phyloP scores from a whole-genome alignment of 64 coral and sea anemone genomes.

The Catalaphyllia jardinei region DNA sequence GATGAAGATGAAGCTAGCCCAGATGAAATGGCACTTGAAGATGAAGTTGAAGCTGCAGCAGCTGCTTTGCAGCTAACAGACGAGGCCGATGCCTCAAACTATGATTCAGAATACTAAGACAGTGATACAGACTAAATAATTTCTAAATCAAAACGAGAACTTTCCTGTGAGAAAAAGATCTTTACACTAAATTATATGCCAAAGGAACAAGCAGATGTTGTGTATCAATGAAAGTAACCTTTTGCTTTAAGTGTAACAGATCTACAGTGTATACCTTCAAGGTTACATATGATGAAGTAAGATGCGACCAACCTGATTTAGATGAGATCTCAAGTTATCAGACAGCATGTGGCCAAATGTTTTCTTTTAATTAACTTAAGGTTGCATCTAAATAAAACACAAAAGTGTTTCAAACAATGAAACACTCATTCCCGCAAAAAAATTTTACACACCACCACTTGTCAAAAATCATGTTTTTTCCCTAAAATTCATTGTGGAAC shows the following conservation, averaged over 20 bases:
- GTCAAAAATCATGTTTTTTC: too few species aligned
- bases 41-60: slow-evolving; percentile 22
- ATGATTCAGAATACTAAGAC: neutral
- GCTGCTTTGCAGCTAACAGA: slow-evolving; percentile 26
- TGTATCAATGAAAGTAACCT: slow-evolving; percentile 6
- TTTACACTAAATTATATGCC: slow-evolving; percentile 13
- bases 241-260: slow-evolving; percentile 23
- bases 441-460: too few species aligned
- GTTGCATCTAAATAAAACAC: slow-evolving; percentile 16
- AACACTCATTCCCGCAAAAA: neutral
- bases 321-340: neutral
- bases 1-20: slow-evolving; percentile 17
- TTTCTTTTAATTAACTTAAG: neutral
- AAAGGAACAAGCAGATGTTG: slow-evolving; percentile 4
- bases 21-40: slow-evolving; percentile 1
- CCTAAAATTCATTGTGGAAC: too few species aligned
- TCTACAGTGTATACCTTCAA: neutral
- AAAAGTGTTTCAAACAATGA: slow-evolving; percentile 18
- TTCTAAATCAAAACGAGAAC: slow-evolving; percentile 7
- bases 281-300: slow-evolving; percentile 29
- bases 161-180: slow-evolving; percentile 24
- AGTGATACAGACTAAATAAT: slow-evolving; percentile 5
- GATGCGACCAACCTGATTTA: slow-evolving; percentile 1
- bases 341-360: neutral
- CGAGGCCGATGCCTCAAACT: neutral